Evolutionary conservation across 2,888 invertebrate genomes (phyloP), one percentile per base, ranked within the genome.

Genomic region (Muschampia staudingeri): DNA sequence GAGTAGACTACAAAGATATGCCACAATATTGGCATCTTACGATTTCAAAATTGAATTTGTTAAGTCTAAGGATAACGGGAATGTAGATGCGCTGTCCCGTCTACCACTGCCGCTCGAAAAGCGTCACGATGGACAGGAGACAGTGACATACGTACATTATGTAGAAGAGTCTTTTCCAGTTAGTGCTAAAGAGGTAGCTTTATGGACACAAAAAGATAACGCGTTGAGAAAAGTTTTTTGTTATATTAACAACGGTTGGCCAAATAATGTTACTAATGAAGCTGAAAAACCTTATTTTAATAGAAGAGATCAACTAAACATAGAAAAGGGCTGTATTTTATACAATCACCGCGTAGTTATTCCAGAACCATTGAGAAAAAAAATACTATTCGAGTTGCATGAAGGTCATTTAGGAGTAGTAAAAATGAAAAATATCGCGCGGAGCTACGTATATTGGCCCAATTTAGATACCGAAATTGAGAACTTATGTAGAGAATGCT

Each of bases 21-120:
- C 92, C 34, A 75, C 87, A 30, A 84, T 86, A 4, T 82, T 94
- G 44, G 87, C 91, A 3, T 91, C 87, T 4, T 94, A 93, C 82
- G 85, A 90, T 72, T 89, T 87, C 76, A 70, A 83, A 1, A 84
- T 89, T 12, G 81, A 84, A 71, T 87, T 83, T 44, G 83, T 88
- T 6, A 82, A 72, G 14, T 82, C 85, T 11, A 76, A 72, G 34
- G 44, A 78, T 61, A 86, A 87, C 70, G 78, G 85, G 8, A 82
- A 82, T 12, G 86, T 87, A 9, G 87, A 88, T 65, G 85, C 83
- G 9, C 67, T 87, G 30, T 87, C 86, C 12, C 84, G 86, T n/a
- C 70, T 84, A n/a, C 84, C 84, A n/a, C n/a, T 84, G 65, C 78
- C 78, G 14, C 40, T 34, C 14, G 61, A 76, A 44, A 69, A 56